phyloP scores from a whole-genome alignment of 1,140 invertebrate genomes.

The Cylas formicarius region DNA sequence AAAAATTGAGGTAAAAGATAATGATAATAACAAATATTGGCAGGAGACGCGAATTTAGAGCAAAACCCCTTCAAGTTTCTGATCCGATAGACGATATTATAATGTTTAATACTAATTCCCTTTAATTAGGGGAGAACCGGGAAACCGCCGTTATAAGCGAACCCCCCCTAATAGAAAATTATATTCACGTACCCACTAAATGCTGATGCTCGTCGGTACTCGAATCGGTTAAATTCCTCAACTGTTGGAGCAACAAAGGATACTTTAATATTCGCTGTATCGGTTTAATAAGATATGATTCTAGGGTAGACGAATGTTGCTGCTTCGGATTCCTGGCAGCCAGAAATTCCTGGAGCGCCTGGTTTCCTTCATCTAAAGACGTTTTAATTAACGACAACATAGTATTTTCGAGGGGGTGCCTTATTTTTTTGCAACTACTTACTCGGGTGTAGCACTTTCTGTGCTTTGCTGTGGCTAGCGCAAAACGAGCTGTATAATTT shows the following conservation, averaged over 20 bases:
- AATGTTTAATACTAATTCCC: too few relatives aligned
- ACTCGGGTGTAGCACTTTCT: constrained; percentile 98
- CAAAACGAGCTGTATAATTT: constrained; percentile 98
- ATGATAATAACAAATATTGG: too few relatives aligned
- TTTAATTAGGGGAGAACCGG: too few relatives aligned
- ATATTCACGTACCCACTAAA: constrained; percentile 64
- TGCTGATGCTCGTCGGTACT: constrained; percentile 90
- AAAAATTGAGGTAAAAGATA: too few relatives aligned
- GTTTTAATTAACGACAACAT: constrained; percentile 9
- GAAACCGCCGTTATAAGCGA: background rate
- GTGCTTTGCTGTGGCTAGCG: constrained; percentile 96
- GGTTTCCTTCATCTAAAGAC: constrained; percentile 82
- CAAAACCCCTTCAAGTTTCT: too few relatives aligned
- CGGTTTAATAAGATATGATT: constrained; percentile 98
- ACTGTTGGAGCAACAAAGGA: constrained; percentile 89
- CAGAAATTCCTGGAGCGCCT: constrained; percentile 91
- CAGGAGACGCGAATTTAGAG: too few relatives aligned
- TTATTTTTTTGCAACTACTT: constrained; percentile 49
- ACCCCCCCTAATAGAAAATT: background rate
- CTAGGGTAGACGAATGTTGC: constrained; percentile 92
- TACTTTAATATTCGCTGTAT: constrained; percentile 98
- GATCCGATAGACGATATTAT: too few relatives aligned
- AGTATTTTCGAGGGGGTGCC: too few relatives aligned
- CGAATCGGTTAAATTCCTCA: constrained; percentile 87
- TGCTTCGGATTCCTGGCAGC: constrained; percentile 88